Conservation (phyloP, 2,888 invertebrate genomes). For the Therioaphis trifolii region DNA sequence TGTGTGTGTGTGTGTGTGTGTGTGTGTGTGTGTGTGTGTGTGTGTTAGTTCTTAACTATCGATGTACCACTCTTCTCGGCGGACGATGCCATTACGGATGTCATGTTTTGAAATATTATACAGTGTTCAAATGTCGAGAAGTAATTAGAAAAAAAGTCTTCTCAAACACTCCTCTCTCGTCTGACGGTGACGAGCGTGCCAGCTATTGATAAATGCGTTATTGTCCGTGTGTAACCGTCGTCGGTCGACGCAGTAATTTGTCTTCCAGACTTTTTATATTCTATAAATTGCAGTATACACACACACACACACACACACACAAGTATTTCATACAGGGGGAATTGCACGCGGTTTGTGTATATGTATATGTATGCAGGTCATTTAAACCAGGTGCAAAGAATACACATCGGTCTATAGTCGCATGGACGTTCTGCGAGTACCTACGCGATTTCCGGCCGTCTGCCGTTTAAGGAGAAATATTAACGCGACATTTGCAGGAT, state of each 20-base stretch:
- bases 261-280: not conserved
- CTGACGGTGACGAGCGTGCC: not conserved
- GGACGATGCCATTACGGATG: not conserved
- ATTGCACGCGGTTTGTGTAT: too few relatives aligned
- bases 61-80: not conserved
- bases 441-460: constrained; percentile 5
- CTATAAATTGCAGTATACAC: not conserved
- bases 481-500: not conserved
- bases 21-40: too few relatives aligned
- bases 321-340: too few relatives aligned
- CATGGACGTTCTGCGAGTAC: not conserved
- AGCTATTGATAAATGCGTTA: not conserved
- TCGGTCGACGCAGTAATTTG: too few relatives aligned
- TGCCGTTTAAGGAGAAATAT: not conserved
- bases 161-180: not conserved
- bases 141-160: constrained; percentile 4
- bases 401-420: not conserved
- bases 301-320: not conserved
- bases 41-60: too few relatives aligned
- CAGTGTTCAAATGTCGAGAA: not conserved
- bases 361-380: too few relatives aligned
- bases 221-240: not conserved
- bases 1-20: too few relatives aligned
- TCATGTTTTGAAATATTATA: not conserved
- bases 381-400: not conserved